These are phyloP conservation scores for Etheostoma spectabile DNA, from an alignment of 2,113 vertebrate genomes.

Conservation along the genomic window DNA sequence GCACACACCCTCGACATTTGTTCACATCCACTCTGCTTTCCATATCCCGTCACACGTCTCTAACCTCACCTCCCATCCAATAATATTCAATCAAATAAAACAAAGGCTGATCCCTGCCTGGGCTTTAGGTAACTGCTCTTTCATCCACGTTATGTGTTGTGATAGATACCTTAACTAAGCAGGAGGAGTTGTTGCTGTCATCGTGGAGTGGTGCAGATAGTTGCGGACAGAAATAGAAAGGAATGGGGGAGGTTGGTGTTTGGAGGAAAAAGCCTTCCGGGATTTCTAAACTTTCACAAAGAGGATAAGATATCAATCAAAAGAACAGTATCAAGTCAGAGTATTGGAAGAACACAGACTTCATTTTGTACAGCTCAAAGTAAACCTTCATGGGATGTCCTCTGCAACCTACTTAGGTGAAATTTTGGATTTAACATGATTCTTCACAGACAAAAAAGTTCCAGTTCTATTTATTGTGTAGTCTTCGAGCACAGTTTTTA, in stretches of 20 bases:
- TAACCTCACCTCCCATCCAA: slow-evolving; percentile 5
- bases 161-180: slow-evolving; percentile 5
- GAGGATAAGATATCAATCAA: not conserved
- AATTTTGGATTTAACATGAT: slow-evolving; percentile 1
- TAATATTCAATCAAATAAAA: not conserved
- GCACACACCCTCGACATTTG: slow-evolving; percentile 75
- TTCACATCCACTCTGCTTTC: slow-evolving; percentile 62
- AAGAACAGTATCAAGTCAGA: not conserved
- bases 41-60: slow-evolving; percentile 37
- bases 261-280: slow-evolving; percentile 31
- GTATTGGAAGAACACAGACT: not conserved
- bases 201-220: slow-evolving; percentile 1
- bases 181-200: not conserved
- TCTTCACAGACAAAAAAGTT: not conserved
- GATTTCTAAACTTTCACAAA: slow-evolving; percentile 18
- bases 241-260: slow-evolving; percentile 51
- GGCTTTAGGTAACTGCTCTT: not conserved
- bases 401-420: not conserved
- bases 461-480: not conserved
- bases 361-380: not conserved
- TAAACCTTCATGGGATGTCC: slow-evolving; percentile 11
- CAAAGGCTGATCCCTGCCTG: not conserved
- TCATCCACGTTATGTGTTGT: slow-evolving; percentile 29
- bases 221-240: slow-evolving; percentile 63
- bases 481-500: too few relatives aligned